Evolutionary conservation across 1,140 invertebrate species (phyloP).

Genomic region (Drosophila sp.): DNA sequence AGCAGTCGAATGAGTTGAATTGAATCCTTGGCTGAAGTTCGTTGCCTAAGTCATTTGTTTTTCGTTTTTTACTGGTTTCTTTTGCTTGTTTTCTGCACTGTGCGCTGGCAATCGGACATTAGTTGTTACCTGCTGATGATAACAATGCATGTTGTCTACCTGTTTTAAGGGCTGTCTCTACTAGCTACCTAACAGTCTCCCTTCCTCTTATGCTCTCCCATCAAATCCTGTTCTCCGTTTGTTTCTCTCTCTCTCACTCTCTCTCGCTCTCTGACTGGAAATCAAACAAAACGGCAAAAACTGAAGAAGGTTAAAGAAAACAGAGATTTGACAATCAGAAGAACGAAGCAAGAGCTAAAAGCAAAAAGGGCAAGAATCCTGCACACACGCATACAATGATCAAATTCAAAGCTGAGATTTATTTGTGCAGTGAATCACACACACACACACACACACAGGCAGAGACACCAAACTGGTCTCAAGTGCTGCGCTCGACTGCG

Average conservation of each 20-base stretch:
- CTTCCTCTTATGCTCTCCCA: conserved; percentile 2
- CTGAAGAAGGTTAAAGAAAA: conserved; percentile 6
- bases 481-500: conserved; percentile 73
- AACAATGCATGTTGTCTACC: conserved; percentile 77
- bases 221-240: background rate
- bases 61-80: background rate
- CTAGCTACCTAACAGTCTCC: background rate
- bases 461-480: conserved; percentile 64
- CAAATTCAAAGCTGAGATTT: conserved; percentile 78
- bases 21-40: conserved; percentile 26
- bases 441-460: conserved; percentile 30
- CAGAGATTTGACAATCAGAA: conserved; percentile 77
- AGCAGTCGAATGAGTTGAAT: no score
- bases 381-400: conserved; percentile 52
- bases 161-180: conserved; percentile 59
- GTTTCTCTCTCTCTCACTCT: background rate
- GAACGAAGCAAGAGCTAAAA: conserved; percentile 43
- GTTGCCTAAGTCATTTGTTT: conserved; percentile 62
- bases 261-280: background rate
- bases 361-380: conserved; percentile 66
- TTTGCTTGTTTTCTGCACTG: conserved; percentile 20
- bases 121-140: conserved; percentile 73
- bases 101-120: conserved; percentile 53
- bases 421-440: conserved; percentile 79
- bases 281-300: conserved; percentile 26